Evolutionary conservation across 2,888 invertebrate genomes (phyloP).

Genomic region (Amaurobius ferox): DNA sequence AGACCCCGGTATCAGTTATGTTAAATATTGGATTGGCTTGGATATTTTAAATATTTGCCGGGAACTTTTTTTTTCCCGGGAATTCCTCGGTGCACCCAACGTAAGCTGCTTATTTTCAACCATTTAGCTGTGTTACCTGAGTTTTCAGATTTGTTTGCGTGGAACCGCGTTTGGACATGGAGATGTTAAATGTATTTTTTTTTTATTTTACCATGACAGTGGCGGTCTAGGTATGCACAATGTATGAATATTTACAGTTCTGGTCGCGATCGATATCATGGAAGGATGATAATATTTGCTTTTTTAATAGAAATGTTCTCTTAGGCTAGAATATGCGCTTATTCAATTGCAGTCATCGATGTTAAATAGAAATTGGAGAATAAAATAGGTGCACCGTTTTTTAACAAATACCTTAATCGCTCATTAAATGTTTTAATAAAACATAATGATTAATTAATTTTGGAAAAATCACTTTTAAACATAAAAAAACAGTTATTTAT

Average conservation of each 20-base stretch:
- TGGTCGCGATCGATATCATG: neutral
- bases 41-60: constrained; percentile 6
- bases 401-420: no score
- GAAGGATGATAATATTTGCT: neutral
- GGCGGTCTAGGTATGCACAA: neutral
- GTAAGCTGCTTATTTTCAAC: constrained; percentile 13
- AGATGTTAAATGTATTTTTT: neutral
- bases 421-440: no score
- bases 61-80: neutral
- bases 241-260: constrained; percentile 9
- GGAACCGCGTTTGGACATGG: neutral
- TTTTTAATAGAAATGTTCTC: neutral
- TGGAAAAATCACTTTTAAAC: no score
- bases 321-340: no score
- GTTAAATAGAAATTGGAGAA: no score
- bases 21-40: constrained; percentile 1
- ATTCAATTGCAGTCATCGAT: no score
- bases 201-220: neutral
- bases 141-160: constrained; percentile 10
- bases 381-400: no score
- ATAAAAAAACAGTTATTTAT: no score
- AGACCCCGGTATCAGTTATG: constrained; percentile 10
- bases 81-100: neutral
- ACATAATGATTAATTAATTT: no score
- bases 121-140: constrained; percentile 14